These are phyloP conservation scores for Crotophaga sulcirostris DNA, from an alignment of 2,113 vertebrate genomes.

Conservation along the genomic window DNA sequence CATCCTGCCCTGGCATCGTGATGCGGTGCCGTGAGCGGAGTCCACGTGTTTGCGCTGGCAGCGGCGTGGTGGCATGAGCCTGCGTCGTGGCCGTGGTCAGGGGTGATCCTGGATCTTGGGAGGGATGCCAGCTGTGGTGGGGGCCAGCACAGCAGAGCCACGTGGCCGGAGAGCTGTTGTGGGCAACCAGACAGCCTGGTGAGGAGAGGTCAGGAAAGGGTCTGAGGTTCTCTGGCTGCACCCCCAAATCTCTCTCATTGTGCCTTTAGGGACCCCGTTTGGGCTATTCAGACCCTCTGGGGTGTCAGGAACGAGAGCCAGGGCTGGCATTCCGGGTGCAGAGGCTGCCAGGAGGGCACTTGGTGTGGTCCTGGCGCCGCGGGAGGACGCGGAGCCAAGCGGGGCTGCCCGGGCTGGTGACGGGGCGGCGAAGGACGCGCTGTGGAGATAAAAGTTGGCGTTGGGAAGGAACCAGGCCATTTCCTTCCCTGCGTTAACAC, in stretches of 20 bases:
- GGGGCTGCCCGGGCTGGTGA: background rate
- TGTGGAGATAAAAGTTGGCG: background rate
- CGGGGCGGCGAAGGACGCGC: background rate
- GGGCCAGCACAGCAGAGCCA: background rate
- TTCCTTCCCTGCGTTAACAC: conserved; percentile 19
- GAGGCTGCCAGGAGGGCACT: background rate
- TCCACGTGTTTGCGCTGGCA: rapidly evolving
- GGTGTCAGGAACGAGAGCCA: background rate
- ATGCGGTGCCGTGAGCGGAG: rapidly evolving
- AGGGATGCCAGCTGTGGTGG: too few relatives aligned
- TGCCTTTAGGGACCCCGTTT: background rate
- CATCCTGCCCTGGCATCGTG: too few relatives aligned
- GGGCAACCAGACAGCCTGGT: background rate
- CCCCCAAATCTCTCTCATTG: background rate
- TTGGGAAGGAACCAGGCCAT: background rate
- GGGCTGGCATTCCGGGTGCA: rapidly evolving
- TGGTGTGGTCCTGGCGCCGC: background rate
- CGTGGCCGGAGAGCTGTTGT: rapidly evolving
- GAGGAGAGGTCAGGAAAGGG: background rate
- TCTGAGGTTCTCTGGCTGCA: rapidly evolving
- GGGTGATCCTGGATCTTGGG: background rate
- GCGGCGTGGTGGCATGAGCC: rapidly evolving
- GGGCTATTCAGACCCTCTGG: too few relatives aligned
- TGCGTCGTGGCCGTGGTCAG: rapidly evolving
- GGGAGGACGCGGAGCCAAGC: background rate